Conservation (phyloP, 2,113 vertebrate genomes). For the Takifugu bimaculatus region DNA sequence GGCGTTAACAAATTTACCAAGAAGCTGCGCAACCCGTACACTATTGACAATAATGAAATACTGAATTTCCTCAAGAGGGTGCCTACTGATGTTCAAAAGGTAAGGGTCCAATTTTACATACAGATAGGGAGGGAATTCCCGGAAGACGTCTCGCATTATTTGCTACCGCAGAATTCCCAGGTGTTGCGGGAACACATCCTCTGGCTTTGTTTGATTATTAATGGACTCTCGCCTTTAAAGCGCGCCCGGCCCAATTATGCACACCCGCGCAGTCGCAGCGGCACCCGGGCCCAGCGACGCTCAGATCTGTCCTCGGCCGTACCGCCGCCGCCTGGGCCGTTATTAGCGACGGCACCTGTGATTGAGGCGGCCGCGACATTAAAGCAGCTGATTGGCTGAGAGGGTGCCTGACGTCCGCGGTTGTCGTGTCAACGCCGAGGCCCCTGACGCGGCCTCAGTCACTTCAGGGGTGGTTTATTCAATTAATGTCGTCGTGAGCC, state of each 20-base stretch:
- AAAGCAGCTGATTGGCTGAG: constrained; percentile 52
- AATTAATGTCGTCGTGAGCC: constrained; percentile 66
- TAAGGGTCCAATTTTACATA: constrained; percentile 77
- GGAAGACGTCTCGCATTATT: constrained; percentile 67
- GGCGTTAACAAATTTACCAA: constrained; percentile 98
- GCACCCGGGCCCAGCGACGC: constrained; percentile 25
- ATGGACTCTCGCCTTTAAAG: constrained; percentile 69
- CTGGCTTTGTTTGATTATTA: constrained; percentile 77
- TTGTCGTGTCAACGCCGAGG: constrained; percentile 53
- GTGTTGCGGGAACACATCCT: constrained; percentile 69
- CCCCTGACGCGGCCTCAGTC: constrained; percentile 62
- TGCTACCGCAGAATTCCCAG: constrained; percentile 72
- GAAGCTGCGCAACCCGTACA: constrained; percentile 91
- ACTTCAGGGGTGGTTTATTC: constrained; percentile 64
- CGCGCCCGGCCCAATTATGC: constrained; percentile 68
- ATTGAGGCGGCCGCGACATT: constrained; percentile 56
- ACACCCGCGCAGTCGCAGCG: constrained; percentile 1
- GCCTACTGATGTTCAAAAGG: constrained; percentile 98
- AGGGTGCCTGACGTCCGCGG: constrained; percentile 40
- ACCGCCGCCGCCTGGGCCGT: constrained; percentile 46
- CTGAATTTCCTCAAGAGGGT: constrained; percentile 97
- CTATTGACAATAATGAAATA: constrained; percentile 90
- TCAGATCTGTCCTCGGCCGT: constrained; percentile 59
- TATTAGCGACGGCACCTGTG: constrained; percentile 61
- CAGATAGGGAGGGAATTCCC: constrained; percentile 68